Conservation (phyloP, 2,888 invertebrate species). For the Chrysolina haemoptera region DNA sequence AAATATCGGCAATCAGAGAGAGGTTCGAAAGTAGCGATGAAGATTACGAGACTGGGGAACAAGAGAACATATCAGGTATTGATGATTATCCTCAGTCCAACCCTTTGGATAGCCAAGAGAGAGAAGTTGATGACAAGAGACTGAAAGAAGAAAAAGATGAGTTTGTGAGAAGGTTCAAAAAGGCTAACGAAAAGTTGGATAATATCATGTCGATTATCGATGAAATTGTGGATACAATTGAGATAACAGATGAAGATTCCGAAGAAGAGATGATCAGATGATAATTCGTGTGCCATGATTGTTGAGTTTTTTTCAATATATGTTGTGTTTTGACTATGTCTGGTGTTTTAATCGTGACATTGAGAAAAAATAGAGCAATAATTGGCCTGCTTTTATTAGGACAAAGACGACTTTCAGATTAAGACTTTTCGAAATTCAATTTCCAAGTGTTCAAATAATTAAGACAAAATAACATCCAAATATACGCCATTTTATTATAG, state of each 20-base stretch:
- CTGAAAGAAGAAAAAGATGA: constrained; percentile 47
- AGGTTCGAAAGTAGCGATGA: constrained; percentile 42
- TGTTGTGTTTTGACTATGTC: constrained; percentile 37
- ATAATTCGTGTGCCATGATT: constrained; percentile 40
- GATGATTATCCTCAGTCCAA: constrained; percentile 15
- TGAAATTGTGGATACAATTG: constrained; percentile 67
- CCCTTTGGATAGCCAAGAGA: not conserved
- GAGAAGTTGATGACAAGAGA: constrained; percentile 41
- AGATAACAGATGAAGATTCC: constrained; percentile 57
- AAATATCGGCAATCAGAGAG: constrained; percentile 7
- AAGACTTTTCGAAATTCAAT: not conserved
- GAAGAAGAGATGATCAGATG: constrained; percentile 34
- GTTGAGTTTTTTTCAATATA: constrained; percentile 44
- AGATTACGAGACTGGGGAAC: constrained; percentile 46
- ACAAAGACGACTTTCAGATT: too few species aligned
- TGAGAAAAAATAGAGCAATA: not conserved
- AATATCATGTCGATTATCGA: constrained; percentile 67
- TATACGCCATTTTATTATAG: constrained; percentile 72
- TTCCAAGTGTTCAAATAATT: constrained; percentile 28
- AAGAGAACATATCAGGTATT: constrained; percentile 28
- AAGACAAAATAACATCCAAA: constrained; percentile 67
- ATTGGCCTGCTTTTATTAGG: too few species aligned
- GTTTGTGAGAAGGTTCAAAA: constrained; percentile 60
- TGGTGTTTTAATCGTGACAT: not conserved
- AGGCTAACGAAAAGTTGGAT: constrained; percentile 65